Base-by-base conservation (phyloP, 2,888 invertebrate species). In the Aporophyla lueneburgensis region DNA sequence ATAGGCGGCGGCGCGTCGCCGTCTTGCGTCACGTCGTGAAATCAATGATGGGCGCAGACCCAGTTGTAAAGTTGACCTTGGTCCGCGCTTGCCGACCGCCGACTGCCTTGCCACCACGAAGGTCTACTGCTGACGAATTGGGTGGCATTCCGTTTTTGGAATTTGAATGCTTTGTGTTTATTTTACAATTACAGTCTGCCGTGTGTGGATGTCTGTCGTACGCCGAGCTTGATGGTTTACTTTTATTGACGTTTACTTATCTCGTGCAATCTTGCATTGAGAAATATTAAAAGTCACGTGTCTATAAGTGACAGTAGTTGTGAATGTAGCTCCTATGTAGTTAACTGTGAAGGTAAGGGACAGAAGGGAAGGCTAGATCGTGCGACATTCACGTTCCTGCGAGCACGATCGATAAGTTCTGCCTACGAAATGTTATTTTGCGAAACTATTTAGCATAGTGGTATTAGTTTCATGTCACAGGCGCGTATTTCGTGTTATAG, bases 41-140 rank as follows among this genome's bases (percentile, higher is more conserved):
- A 95, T 95, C 95, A 95, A 95, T 95, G 94, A 94, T 93, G 94
- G 93, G 90, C 88, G 91, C 87, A 88, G 90, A 91, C 91, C 90
- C 91, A 93, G 95, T 95, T 94, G 95, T 95, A 95, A 95, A 94
- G 90, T 93, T 95, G 95, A 95, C 95, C 95, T 95, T 95, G 95
- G 91, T 88, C 85, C 87, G 89, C 81, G 79, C 89, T 84, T 87
- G 86, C 70, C 86, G 87, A 81, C 86, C 77, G 87, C 80, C 79
- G 81, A 71, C 80, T 78, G 79, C 87, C 83, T 84, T 70, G 85
- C 76, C 63, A 78, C 83, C 83, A 77, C 76, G 90, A 89, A 89
- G 87, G 87, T 89, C 87, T 86, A 80, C 79, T 81, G 78, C 81
- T 71, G 74, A 80, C 80, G 79, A 87, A 80, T 83, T 70, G 68